Conservation (phyloP, 2,113 vertebrate species). For the Calidris pygmaea region DNA sequence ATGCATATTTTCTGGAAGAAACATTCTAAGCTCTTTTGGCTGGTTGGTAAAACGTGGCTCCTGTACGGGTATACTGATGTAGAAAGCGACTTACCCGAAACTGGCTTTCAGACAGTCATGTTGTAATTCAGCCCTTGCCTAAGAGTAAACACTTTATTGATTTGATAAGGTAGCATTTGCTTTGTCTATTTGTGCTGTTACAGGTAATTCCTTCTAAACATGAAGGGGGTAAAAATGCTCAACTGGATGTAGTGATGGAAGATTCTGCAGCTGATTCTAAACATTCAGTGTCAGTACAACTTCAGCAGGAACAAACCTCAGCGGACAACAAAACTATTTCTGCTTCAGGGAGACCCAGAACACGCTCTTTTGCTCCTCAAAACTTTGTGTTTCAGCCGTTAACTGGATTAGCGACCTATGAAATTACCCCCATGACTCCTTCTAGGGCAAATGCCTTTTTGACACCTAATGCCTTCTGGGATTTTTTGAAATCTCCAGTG, state of each 20-base stretch:
- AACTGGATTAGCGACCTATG: conserved; percentile 77
- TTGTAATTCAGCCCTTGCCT: not conserved
- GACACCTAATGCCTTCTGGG: conserved; percentile 75
- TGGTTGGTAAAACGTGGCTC: not conserved
- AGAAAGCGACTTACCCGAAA: not conserved
- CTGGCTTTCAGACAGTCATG: not conserved
- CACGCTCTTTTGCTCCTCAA: conserved; percentile 86
- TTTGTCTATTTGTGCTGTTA: not conserved
- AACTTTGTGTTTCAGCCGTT: conserved; percentile 88
- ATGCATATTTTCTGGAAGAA: not conserved
- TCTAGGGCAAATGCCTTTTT: conserved; percentile 81
- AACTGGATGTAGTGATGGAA: not conserved
- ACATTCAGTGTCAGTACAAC: not conserved
- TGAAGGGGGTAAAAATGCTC: conserved; percentile 21
- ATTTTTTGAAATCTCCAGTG: conserved; percentile 34
- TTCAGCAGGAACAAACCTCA: not conserved
- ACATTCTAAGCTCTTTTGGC: not conserved
- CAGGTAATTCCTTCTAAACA: conserved; percentile 51
- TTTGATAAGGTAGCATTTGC: not conserved
- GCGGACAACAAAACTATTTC: not conserved
- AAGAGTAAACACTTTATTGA: not conserved
- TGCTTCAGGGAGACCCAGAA: conserved; percentile 41
- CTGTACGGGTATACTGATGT: fast-evolving
- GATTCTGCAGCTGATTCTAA: not conserved
- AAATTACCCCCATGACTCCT: conserved; percentile 82